phyloP scores from a whole-genome alignment of 2,797 vertebrate genomes.

The Leucoraja ocellata region DNA sequence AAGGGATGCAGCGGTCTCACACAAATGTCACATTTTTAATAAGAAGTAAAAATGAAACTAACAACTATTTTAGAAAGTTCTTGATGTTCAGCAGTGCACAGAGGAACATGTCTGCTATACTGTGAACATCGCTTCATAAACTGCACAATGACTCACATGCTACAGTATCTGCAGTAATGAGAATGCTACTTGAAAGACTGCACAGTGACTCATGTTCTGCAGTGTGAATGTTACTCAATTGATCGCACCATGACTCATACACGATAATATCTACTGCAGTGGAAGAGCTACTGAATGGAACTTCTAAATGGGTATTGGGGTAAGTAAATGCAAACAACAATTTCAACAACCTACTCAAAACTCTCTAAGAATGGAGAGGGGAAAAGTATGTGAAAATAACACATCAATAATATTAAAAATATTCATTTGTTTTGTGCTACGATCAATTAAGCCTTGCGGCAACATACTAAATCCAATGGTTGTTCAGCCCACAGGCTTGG shows the following conservation, averaged over 20 bases:
- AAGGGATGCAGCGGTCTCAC: neutral
- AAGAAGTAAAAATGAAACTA: too few relatives aligned
- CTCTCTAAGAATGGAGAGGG: conserved; percentile 13
- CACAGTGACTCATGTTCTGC: neutral
- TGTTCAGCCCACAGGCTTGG: conserved; percentile 4
- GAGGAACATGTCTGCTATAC: neutral
- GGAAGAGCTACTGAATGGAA: neutral
- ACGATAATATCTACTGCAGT: neutral
- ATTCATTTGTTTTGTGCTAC: conserved; percentile 18
- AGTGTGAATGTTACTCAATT: neutral
- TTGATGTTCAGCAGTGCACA: neutral
- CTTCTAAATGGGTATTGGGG: neutral
- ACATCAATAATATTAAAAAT: conserved; percentile 36
- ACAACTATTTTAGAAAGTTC: neutral
- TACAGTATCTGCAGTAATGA: neutral
- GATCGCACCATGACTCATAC: neutral
- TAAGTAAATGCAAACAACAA: neutral
- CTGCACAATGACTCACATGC: neutral
- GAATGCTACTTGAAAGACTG: neutral
- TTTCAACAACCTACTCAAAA: conserved; percentile 8
- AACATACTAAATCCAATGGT: neutral
- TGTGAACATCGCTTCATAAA: neutral
- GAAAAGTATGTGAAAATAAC: conserved; percentile 16
- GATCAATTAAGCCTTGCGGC: conserved; percentile 24
- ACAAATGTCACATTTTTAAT: neutral